phyloP scores from a whole-genome alignment of 2,113 vertebrate genomes.

The Ptyas mucosa region DNA sequence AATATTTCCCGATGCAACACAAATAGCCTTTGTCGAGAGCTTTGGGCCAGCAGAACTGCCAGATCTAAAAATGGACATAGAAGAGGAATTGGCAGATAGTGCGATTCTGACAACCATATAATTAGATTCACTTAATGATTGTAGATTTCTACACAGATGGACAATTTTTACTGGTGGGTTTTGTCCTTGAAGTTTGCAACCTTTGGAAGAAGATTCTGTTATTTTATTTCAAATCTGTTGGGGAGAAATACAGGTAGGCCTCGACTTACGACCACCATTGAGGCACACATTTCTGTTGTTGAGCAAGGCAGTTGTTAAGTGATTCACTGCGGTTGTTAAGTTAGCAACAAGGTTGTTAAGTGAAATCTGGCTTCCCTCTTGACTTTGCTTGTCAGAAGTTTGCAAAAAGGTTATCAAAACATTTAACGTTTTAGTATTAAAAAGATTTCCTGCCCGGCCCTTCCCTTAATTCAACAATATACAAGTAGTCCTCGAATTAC shows the following conservation, averaged over 20 bases:
- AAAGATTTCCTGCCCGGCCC: no score
- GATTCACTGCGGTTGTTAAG: neutral
- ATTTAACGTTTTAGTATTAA: no score
- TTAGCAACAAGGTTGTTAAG: neutral
- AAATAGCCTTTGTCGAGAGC: neutral
- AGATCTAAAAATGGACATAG: neutral
- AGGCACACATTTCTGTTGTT: neutral
- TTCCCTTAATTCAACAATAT: no score
- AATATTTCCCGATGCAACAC: neutral
- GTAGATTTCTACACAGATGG: conserved; percentile 67
- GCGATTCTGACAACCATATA: neutral
- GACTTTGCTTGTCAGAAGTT: neutral
- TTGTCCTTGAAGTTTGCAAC: conserved; percentile 74
- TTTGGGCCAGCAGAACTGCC: neutral
- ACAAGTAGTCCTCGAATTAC: no score
- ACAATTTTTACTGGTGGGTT: conserved; percentile 73
- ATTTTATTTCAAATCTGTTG: conserved; percentile 78
- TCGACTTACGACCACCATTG: neutral
- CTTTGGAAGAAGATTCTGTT: conserved; percentile 67
- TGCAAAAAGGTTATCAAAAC: neutral
- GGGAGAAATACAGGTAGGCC: conserved; percentile 63
- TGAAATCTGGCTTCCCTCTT: neutral
- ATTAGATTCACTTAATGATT: neutral
- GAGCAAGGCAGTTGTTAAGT: neutral
- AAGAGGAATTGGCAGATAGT: neutral